phyloP scores from a whole-genome alignment of 2,113 vertebrate species.

The Aldabrachelys gigantea region DNA sequence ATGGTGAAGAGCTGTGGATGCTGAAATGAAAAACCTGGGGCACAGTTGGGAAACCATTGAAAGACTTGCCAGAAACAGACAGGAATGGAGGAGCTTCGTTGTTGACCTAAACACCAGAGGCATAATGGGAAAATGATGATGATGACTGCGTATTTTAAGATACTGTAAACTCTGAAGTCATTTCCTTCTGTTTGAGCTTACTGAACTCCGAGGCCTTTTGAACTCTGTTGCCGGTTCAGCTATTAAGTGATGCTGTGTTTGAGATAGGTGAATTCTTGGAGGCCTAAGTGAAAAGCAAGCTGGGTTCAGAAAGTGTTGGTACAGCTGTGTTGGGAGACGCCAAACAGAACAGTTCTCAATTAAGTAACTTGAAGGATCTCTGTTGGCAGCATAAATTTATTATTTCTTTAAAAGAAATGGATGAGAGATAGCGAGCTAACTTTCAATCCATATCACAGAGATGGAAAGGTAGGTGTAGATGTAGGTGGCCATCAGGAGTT shows the following conservation, averaged over 20 bases:
- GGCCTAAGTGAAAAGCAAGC: neutral
- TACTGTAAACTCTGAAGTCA: neutral
- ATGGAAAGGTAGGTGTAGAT: neutral
- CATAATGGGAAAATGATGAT: neutral
- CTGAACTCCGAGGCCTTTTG: neutral
- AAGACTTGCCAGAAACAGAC: neutral
- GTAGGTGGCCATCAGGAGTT: neutral
- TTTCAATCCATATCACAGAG: neutral
- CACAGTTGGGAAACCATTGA: neutral
- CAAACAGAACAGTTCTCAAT: neutral
- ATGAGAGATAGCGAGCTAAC: neutral
- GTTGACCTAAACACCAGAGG: neutral
- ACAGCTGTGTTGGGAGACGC: neutral
- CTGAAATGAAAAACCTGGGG: neutral
- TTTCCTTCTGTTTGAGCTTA: neutral
- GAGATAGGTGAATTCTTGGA: neutral
- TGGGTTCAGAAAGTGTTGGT: neutral
- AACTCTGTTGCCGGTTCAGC: neutral
- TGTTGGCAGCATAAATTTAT: neutral
- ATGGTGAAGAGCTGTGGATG: neutral
- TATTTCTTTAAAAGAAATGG: neutral
- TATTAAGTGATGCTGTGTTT: neutral
- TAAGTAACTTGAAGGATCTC: neutral
- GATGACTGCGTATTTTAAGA: accelerated
- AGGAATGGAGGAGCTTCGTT: neutral